Conservation (phyloP, 2,797 vertebrate species). For the Smutsia gigantea region DNA sequence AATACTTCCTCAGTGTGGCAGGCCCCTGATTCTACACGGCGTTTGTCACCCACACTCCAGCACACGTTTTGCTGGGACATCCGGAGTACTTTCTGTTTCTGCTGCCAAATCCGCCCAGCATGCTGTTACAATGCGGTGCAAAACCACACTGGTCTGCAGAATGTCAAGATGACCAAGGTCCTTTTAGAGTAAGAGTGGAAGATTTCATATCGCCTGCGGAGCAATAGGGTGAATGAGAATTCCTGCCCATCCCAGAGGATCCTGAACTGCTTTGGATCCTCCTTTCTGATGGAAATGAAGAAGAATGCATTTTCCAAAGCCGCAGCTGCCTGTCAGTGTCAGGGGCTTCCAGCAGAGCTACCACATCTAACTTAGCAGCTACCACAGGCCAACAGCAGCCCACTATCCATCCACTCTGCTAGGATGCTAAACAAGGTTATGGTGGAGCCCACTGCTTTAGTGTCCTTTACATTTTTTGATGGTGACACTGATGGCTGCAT, state of each 20-base stretch:
- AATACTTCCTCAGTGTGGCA: neutral
- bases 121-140: neutral
- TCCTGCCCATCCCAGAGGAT: neutral
- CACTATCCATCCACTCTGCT: too few relatives aligned
- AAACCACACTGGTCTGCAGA: neutral
- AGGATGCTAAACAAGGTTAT: neutral
- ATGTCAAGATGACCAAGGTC: neutral
- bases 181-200: neutral
- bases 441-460: neutral
- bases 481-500: neutral
- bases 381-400: neutral
- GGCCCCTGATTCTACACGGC: neutral
- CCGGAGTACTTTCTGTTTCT: neutral
- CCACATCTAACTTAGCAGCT: neutral
- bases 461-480: neutral
- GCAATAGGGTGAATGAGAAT: neutral
- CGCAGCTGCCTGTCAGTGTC: neutral
- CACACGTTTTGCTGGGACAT: neutral
- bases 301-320: neutral
- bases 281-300: neutral
- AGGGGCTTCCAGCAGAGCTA: neutral
- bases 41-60: neutral
- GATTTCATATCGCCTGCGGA: neutral
- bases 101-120: neutral
- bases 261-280: neutral